Evolutionary conservation across 30 jellyfish, hydroid and myxozoan genomes (phyloP).

Genomic region (Calvadosia cruxmelitensis): DNA sequence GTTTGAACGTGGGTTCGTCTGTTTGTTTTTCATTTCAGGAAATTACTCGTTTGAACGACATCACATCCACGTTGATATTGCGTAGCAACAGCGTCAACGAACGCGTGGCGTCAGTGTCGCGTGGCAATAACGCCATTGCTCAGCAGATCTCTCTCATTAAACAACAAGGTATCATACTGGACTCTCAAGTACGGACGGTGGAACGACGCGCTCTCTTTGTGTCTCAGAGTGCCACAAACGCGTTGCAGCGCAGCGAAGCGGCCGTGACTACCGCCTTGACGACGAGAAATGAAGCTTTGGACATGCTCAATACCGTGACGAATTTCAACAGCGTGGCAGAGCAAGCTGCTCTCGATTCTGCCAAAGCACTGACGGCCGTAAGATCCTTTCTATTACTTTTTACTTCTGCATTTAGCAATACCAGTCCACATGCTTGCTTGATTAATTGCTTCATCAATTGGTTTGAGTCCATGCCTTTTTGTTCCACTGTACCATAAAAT

Average conservation of each 20-base stretch:
- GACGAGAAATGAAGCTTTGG: conserved; percentile 51
- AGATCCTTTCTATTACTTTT: no score
- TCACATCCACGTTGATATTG: conserved; percentile 23
- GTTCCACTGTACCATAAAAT: no score
- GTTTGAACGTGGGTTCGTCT: no score
- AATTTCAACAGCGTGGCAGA: conserved; percentile 71
- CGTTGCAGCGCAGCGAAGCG: conserved; percentile 20
- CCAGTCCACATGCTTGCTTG: background rate
- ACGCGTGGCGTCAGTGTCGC: conserved; percentile 25
- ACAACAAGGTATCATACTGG: conserved; percentile 31
- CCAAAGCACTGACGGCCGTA: conserved; percentile 54
- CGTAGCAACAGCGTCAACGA: conserved; percentile 18
- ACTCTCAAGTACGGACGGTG: conserved; percentile 44
- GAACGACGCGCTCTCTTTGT: conserved; percentile 50
- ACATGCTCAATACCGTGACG: conserved; percentile 53
- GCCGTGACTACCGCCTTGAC: conserved; percentile 36
- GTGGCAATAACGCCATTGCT: conserved; percentile 61
- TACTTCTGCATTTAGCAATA: background rate
- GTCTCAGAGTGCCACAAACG: conserved; percentile 19
- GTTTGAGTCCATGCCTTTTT: no score
- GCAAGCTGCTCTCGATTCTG: conserved; percentile 78
- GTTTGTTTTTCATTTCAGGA: conserved; percentile 15
- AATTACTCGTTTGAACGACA: conserved; percentile 12
- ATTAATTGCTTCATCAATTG: no score
- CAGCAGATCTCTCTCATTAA: conserved; percentile 59